phyloP scores from a whole-genome alignment of 2,888 invertebrate species.

The Napeogenes inachia region DNA sequence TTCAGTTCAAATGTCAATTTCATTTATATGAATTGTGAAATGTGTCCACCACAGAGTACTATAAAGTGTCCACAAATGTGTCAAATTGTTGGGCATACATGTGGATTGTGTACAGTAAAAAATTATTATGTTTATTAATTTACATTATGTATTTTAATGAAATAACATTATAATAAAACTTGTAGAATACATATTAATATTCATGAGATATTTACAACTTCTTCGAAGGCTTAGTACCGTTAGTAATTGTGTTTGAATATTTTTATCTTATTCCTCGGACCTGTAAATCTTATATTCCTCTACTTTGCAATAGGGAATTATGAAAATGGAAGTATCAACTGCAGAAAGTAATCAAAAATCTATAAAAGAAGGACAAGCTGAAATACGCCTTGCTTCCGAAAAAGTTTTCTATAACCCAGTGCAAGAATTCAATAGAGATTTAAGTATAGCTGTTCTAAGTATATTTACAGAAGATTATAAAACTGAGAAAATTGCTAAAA shows the following conservation, averaged over 20 bases:
- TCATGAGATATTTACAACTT: slow-evolving; percentile 22
- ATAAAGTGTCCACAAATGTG: too few species aligned
- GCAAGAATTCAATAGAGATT: slow-evolving; percentile 98
- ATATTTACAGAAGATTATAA: slow-evolving; percentile 79
- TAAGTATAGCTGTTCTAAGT: slow-evolving; percentile 86
- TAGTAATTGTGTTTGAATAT: neutral
- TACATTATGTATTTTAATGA: too few species aligned
- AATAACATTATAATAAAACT: neutral
- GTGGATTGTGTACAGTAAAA: too few species aligned
- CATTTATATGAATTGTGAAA: too few species aligned
- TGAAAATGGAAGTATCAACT: slow-evolving; percentile 50
- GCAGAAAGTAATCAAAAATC: slow-evolving; percentile 39
- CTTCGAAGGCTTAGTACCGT: slow-evolving; percentile 20
- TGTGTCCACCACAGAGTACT: too few species aligned
- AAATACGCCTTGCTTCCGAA: slow-evolving; percentile 81
- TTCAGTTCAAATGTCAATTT: too few species aligned
- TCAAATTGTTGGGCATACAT: too few species aligned
- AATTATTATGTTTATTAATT: too few species aligned
- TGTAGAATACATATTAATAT: neutral
- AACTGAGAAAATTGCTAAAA: slow-evolving; percentile 43
- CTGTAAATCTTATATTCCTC: neutral
- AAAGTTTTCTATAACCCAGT: slow-evolving; percentile 99
- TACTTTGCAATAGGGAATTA: slow-evolving; percentile 27
- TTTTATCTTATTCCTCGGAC: neutral
- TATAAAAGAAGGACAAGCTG: slow-evolving; percentile 87